phyloP scores from a whole-genome alignment of 2,797 vertebrate genomes.

The Anomalospiza imberbis region DNA sequence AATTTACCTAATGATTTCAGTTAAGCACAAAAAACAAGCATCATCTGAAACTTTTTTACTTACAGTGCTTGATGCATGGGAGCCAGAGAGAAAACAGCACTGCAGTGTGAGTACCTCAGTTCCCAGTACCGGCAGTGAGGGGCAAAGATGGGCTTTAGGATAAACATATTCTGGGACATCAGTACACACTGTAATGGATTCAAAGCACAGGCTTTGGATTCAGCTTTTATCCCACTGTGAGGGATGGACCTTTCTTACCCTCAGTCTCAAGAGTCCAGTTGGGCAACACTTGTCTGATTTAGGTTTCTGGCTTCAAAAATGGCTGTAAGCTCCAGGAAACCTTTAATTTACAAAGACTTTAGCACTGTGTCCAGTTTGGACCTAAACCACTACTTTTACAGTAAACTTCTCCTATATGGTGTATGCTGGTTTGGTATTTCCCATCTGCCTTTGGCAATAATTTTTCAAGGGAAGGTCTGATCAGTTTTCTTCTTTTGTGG shows the following conservation, averaged over 20 bases:
- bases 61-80: neutral
- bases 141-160: neutral
- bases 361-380: neutral
- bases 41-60: neutral
- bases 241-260: neutral
- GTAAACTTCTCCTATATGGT: neutral
- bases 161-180: neutral
- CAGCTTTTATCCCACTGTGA: neutral
- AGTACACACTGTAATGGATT: neutral
- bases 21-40: neutral
- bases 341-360: neutral
- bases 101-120: neutral
- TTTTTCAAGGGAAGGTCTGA: neutral
- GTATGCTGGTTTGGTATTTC: neutral
- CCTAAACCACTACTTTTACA: neutral
- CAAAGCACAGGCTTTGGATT: neutral
- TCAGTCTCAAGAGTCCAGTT: neutral
- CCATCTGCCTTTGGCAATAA: neutral
- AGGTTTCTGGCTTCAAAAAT: neutral
- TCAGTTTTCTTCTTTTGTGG: neutral
- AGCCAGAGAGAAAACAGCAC: neutral
- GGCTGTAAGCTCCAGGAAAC: neutral
- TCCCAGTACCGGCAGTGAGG: neutral
- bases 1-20: conserved; percentile 10
- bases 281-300: neutral